Evolutionary conservation across 2,888 invertebrate genomes (phyloP).

Genomic region (Scaptodrosophila latifasciaeformis): DNA sequence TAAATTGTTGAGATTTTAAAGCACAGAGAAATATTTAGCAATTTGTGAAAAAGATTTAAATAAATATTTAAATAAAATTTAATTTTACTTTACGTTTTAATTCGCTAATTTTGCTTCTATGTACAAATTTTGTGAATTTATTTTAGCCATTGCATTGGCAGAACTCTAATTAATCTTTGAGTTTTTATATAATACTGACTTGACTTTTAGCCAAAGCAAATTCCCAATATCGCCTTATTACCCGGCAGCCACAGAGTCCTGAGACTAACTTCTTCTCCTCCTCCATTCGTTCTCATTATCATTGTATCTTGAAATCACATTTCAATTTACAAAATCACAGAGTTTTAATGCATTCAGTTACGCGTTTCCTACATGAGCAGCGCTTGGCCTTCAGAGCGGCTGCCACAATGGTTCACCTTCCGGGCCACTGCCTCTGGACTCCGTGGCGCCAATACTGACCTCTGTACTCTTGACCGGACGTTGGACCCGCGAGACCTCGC

Average conservation of each 20-base stretch:
- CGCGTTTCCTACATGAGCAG: neutral
- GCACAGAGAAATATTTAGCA: no score
- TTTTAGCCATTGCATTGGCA: no score
- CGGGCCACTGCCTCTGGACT: neutral
- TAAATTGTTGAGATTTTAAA: no score
- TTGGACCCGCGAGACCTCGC: slow-evolving; percentile 63
- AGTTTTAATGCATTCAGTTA: slow-evolving; percentile 11
- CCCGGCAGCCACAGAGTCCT: no score
- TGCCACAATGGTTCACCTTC: slow-evolving; percentile 44
- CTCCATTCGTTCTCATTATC: slow-evolving; percentile 13
- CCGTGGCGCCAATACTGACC: neutral
- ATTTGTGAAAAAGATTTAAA: no score
- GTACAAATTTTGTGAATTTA: no score
- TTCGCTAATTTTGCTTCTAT: no score
- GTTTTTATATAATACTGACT: slow-evolving; percentile 55
- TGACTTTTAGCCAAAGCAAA: slow-evolving; percentile 17
- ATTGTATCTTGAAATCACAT: slow-evolving; percentile 49
- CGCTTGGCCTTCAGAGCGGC: slow-evolving; percentile 34
- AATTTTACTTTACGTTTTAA: no score
- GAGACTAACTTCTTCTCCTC: neutral
- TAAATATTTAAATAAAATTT: no score
- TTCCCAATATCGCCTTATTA: slow-evolving; percentile 5
- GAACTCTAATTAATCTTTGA: no score
- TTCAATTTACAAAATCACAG: slow-evolving; percentile 56
- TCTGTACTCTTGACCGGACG: neutral